These are phyloP conservation scores for Poecilia picta DNA, from an alignment of 2,797 vertebrate genomes.

Conservation along the genomic window DNA sequence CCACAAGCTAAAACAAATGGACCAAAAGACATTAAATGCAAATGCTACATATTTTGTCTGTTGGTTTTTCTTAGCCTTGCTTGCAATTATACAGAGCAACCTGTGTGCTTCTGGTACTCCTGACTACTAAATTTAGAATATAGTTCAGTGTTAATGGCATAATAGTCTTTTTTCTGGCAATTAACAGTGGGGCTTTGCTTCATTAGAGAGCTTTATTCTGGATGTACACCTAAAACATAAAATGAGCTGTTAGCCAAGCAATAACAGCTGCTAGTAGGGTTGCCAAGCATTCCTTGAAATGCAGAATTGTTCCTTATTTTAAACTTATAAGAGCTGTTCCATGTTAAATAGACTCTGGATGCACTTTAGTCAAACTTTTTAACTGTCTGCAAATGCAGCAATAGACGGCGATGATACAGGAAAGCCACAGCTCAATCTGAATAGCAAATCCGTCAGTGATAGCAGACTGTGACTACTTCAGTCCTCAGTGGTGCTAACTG, in stretches of 20 bases:
- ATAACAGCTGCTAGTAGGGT: background rate
- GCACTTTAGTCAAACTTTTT: background rate
- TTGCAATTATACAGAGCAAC: background rate
- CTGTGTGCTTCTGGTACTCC: background rate
- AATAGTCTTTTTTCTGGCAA: background rate
- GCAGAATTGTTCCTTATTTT: background rate
- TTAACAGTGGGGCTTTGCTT: background rate
- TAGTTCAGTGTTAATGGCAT: background rate
- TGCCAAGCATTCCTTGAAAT: background rate
- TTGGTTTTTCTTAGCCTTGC: conserved; percentile 3
- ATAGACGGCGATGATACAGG: background rate
- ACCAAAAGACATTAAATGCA: conserved; percentile 5
- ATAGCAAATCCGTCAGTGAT: background rate
- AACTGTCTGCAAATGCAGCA: background rate
- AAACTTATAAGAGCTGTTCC: background rate
- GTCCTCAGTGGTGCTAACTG: background rate
- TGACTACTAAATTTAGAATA: background rate
- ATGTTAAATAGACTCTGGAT: background rate
- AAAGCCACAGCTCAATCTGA: background rate
- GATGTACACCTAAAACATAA: background rate
- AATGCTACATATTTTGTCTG: conserved; percentile 1
- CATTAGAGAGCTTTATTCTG: background rate
- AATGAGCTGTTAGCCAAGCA: background rate
- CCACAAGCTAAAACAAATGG: conserved; percentile 4
- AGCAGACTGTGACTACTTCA: background rate